Evolutionary conservation across 2,113 vertebrate genomes (phyloP).

Genomic region (Xiphias gladius): DNA sequence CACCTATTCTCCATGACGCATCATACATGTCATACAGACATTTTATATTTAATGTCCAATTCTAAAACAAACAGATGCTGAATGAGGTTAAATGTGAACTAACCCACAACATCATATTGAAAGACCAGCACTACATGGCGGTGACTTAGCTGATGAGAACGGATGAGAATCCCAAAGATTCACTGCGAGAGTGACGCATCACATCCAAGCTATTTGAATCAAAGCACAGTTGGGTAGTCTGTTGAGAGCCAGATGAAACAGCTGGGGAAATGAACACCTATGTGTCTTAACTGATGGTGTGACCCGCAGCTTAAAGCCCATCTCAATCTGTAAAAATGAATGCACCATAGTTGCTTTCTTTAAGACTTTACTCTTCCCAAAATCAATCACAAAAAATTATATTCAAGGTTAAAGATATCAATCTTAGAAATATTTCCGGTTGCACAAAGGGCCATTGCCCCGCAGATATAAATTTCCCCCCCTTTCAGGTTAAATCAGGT

Average conservation of each 20-base stretch:
- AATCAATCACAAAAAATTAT: background rate
- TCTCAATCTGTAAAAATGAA: conserved; percentile 6
- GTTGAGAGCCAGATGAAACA: conserved; percentile 23
- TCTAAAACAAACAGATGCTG: conserved; percentile 12
- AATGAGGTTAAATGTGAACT: background rate
- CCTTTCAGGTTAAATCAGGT: conserved; percentile 33
- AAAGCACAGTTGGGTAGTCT: background rate
- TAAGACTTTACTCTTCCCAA: background rate
- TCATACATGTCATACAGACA: conserved; percentile 12
- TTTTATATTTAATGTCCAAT: conserved; percentile 27
- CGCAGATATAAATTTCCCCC: conserved; percentile 5
- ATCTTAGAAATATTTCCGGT: background rate
- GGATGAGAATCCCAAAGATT: conserved; percentile 8
- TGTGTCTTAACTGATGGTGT: conserved; percentile 33
- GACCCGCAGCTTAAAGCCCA: conserved; percentile 29
- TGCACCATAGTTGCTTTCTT: background rate
- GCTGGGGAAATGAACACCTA: conserved; percentile 35
- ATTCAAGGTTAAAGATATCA: conserved; percentile 36
- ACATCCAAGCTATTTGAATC: conserved; percentile 20
- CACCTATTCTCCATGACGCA: conserved; percentile 47
- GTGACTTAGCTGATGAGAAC: background rate
- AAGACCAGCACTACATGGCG: background rate
- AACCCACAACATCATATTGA: background rate
- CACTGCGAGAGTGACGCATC: background rate
- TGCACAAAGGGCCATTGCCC: background rate